Base-by-base conservation (phyloP, 2,888 invertebrate species). In the Aelia acuminata region DNA sequence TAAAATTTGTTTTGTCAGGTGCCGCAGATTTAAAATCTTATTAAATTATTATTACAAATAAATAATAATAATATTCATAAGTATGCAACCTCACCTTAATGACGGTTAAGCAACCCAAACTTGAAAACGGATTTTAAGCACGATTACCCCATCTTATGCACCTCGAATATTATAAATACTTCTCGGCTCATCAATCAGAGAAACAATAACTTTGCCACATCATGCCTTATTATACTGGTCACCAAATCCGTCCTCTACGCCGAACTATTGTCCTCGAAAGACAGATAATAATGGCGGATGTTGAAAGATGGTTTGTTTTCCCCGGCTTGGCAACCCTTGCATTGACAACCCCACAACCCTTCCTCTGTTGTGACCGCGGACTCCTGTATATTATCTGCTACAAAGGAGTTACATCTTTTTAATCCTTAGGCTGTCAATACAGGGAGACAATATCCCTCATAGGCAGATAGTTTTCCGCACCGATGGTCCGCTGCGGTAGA, bases 271-370 rank as follows among this genome's bases (percentile, higher is more conserved):
- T 75, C 39, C 75, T 43, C 18, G 39, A 47, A 3, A 35, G 39
- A 75, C 31, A 75, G 39, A 75, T 75, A 75, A 39, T 13, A 39
- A 47, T 43, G 13, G 43, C 22, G 53, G 87, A 87, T 87, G 57
- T 63, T 87, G 87, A 87, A 48, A 87, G 57, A 87, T 87, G 57
- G 87, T 87, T 87, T 87, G 87, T 87, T 87, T 87, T 87, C 87
- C 43, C 48, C n/a, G n/a, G 50, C 31, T 57, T 49, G 53, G 20
- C 53, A 85, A 49, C 85, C 53, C 85, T 50, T 20, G 85, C 53
- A 57, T 8, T 57, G 70, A 26, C 87, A 63, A 39, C 87, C 63
- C 70, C 53, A 18, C 85, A 1, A 22, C 3, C 39, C 57, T 35
- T 35, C 39, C 31, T 57, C 85, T 85, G 85, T 85, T 85, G 85